phyloP scores from a whole-genome alignment of 2,797 vertebrate species.

The Chrysocyon brachyurus region DNA sequence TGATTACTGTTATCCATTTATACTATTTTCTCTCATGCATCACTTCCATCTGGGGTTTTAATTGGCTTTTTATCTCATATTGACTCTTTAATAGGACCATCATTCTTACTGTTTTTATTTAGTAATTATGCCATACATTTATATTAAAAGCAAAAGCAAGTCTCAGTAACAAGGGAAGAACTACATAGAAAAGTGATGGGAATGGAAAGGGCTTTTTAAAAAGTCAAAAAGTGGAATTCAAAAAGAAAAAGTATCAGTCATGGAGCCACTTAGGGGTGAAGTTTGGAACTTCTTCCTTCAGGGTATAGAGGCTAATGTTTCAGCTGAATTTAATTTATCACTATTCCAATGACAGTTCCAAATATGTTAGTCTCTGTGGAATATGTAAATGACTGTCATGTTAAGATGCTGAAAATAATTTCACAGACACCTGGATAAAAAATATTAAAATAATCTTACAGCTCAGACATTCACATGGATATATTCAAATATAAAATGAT shows the following conservation, averaged over 20 bases:
- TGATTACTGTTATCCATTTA: slow-evolving; percentile 51
- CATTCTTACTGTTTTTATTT: slow-evolving; percentile 69
- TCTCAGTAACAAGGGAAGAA: background rate
- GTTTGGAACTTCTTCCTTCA: background rate
- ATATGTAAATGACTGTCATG: slow-evolving; percentile 6
- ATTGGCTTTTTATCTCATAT: slow-evolving; percentile 64
- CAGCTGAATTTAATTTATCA: background rate
- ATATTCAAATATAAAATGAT: slow-evolving; percentile 49
- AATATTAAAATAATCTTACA: slow-evolving; percentile 28
- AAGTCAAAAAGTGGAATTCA: background rate
- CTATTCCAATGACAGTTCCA: background rate
- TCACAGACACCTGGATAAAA: slow-evolving; percentile 42
- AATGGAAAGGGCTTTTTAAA: slow-evolving; percentile 4
- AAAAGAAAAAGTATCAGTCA: background rate
- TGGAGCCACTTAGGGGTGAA: background rate
- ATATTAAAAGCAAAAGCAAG: background rate
- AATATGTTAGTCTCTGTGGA: background rate
- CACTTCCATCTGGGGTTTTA: slow-evolving; percentile 46
- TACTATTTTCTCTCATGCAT: background rate
- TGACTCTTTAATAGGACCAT: slow-evolving; percentile 53
- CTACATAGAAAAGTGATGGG: background rate
- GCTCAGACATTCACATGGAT: background rate
- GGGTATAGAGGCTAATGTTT: background rate
- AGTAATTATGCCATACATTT: slow-evolving; percentile 31
- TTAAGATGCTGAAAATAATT: slow-evolving; percentile 54